A percentile compares a stretch with the other conserved stretches of the same genome.
These are phyloP conservation scores for Rallus crepitans DNA, from an alignment of 2,797 vertebrate species.

Conservation along the genomic window DNA sequence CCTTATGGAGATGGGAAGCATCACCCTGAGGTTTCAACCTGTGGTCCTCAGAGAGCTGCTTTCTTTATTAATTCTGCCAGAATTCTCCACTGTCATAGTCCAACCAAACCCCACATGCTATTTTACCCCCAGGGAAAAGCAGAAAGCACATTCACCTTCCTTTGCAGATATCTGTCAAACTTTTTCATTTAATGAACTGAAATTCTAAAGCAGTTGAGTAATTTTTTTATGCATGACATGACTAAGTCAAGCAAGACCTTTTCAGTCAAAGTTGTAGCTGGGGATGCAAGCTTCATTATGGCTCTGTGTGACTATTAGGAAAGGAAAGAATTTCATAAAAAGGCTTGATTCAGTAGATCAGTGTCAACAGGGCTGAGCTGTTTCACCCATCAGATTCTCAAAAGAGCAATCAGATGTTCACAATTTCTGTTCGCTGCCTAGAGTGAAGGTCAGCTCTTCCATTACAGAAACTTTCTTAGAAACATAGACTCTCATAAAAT, in stretches of 20 bases:
- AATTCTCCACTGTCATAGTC: not conserved
- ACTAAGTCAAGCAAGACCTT: not conserved
- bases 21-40: not conserved
- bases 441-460: not conserved
- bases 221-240: not conserved
- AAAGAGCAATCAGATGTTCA: not conserved
- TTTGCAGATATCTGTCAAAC: not conserved
- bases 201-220: not conserved
- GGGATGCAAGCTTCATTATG: not conserved
- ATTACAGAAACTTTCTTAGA: not conserved
- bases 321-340: not conserved
- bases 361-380: not conserved
- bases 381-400: not conserved
- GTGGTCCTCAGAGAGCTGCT: not conserved
- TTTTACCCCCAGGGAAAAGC: not conserved
- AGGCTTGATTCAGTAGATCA: not conserved
- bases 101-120: not conserved
- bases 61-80: not conserved
- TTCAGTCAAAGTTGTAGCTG: rapidly evolving
- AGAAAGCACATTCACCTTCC: not conserved
- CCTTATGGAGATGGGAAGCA: not conserved
- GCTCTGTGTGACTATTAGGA: not conserved
- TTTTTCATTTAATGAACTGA: not conserved
- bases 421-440: not conserved
- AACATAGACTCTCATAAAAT: too few relatives aligned